Percentiles rank a stretch among this genome's conserved stretches.
Conservation (phyloP, 2,888 invertebrate genomes). For the Mythimna ferrago region DNA sequence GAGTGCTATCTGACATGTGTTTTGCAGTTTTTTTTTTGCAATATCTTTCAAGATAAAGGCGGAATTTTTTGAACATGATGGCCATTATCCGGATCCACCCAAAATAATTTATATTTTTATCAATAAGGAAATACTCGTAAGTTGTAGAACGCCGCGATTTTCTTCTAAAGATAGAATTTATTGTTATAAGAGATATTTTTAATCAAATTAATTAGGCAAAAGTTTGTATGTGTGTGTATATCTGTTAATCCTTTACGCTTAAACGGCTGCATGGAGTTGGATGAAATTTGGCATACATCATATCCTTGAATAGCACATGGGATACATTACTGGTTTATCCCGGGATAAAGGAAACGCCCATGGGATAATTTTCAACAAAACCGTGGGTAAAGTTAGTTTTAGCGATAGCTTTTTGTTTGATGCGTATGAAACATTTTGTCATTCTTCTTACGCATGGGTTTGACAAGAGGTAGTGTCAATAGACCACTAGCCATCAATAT, state of each 20-base stretch:
- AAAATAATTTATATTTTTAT: neutral
- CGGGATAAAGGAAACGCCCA: too few relatives aligned
- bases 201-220: neutral
- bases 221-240: too few relatives aligned
- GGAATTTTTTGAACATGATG: too few relatives aligned
- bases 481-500: too few relatives aligned
- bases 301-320: too few relatives aligned
- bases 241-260: too few relatives aligned
- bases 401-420: neutral
- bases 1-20: neutral
- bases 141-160: neutral
- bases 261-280: too few relatives aligned
- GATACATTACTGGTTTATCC: too few relatives aligned
- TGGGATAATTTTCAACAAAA: too few relatives aligned
- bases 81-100: neutral
- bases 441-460: neutral
- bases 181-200: constrained; percentile 11
- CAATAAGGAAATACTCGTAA: constrained; percentile 10
- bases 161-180: neutral
- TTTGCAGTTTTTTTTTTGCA: neutral
- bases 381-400: too few relatives aligned
- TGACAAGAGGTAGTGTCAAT: neutral
- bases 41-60: constrained; percentile 7
- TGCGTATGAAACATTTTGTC: neutral
- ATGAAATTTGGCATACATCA: too few relatives aligned